Percentiles rank a stretch among this genome's conserved stretches.
These are phyloP conservation scores for Bostrychus sinensis DNA, from an alignment of 2,113 vertebrate species.

Conservation along the genomic window DNA sequence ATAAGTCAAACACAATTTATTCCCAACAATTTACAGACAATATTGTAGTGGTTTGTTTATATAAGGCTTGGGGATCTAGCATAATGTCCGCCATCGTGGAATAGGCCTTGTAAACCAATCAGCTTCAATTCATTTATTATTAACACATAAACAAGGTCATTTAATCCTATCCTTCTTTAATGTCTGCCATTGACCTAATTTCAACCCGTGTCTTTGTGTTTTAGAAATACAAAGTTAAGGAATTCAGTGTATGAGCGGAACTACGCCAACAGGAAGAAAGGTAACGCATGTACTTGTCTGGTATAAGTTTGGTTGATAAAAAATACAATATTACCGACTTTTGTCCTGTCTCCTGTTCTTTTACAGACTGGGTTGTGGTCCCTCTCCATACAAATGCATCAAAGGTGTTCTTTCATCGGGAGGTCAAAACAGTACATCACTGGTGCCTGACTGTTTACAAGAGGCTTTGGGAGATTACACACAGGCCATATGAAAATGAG, in stretches of 20 bases:
- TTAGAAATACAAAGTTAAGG: constrained; percentile 24
- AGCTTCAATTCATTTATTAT: neutral
- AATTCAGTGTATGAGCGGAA: constrained; percentile 52
- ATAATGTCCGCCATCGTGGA: neutral
- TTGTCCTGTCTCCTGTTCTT: constrained; percentile 59
- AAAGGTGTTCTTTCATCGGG: constrained; percentile 65
- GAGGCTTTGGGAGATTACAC: neutral
- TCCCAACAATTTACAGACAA: no score
- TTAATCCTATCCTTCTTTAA: neutral
- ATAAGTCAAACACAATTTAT: neutral
- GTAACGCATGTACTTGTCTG: constrained; percentile 37
- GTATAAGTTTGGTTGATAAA: constrained; percentile 46
- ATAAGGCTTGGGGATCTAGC: neutral
- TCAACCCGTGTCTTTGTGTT: neutral
- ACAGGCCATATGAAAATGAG: neutral
- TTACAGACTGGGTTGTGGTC: constrained; percentile 44
- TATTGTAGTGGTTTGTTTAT: neutral
- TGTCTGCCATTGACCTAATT: neutral
- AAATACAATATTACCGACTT: constrained; percentile 25
- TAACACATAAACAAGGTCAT: neutral
- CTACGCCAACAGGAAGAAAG: constrained; percentile 52
- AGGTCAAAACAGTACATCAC: constrained; percentile 33
- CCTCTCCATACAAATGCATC: constrained; percentile 62
- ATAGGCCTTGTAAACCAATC: neutral
- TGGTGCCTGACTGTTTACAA: constrained; percentile 17